phyloP scores from a whole-genome alignment of 2,797 vertebrate genomes.

The Podarcis siculus region DNA sequence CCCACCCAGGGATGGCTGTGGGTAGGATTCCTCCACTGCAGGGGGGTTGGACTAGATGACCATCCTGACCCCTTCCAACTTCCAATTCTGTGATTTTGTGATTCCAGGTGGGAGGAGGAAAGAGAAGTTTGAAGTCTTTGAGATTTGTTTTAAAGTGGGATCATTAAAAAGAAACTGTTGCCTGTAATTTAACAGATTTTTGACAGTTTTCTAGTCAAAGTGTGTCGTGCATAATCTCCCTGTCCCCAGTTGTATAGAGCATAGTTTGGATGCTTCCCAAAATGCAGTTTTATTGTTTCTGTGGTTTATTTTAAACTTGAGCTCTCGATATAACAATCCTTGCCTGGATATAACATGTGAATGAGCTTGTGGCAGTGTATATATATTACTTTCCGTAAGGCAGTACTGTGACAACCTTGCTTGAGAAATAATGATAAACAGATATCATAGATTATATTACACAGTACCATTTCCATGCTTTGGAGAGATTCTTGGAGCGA shows the following conservation, averaged over 20 bases:
- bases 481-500: neutral
- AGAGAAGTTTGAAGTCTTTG: constrained; percentile 43
- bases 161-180: constrained; percentile 33
- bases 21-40: too few species aligned
- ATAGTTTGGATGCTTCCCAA: constrained; percentile 30
- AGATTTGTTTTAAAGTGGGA: constrained; percentile 44
- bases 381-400: neutral
- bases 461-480: neutral
- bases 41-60: too few species aligned
- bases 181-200: constrained; percentile 58
- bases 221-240: constrained; percentile 1
- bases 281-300: constrained; percentile 41
- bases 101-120: constrained; percentile 8
- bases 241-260: constrained; percentile 17
- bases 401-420: neutral
- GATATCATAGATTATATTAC: neutral
- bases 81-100: neutral
- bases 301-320: constrained; percentile 41
- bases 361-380: neutral
- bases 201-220: constrained; percentile 44
- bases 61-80: neutral
- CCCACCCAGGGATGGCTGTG: too few species aligned
- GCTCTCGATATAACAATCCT: neutral
- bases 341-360: neutral
- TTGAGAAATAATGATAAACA: neutral